Conservation (phyloP, 2,113 vertebrate species). For the Ochotona princeps region DNA sequence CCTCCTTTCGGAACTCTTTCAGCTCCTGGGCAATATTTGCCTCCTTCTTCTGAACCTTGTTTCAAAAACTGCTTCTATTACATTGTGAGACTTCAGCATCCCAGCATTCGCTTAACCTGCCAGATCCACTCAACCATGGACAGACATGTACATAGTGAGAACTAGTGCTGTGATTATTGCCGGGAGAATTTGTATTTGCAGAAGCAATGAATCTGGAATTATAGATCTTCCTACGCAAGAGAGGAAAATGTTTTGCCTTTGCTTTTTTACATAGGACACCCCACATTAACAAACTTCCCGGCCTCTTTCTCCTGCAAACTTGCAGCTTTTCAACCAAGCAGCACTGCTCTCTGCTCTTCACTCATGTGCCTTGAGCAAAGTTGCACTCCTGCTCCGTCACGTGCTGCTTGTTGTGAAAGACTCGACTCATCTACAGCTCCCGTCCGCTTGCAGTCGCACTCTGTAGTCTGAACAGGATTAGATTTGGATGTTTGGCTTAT, state of each 20-base stretch:
- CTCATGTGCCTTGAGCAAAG: constrained; percentile 1
- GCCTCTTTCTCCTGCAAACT: background rate
- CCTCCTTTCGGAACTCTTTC: background rate
- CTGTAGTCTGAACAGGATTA: background rate
- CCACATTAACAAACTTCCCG: background rate
- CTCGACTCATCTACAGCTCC: background rate
- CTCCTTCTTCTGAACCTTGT: background rate
- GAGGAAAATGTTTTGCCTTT: background rate
- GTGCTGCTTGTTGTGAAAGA: background rate
- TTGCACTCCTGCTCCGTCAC: background rate
- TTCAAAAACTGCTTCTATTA: background rate
- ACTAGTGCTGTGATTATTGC: background rate
- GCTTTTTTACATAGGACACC: background rate
- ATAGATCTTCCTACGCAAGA: background rate
- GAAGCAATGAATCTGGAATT: background rate
- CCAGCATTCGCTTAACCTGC: background rate
- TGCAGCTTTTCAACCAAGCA: background rate
- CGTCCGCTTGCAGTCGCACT: background rate
- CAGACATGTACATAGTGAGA: background rate
- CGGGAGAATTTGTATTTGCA: background rate
- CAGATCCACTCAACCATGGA: background rate
- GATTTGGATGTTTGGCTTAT: constrained; percentile 6
- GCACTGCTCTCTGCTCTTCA: background rate
- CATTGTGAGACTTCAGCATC: background rate
- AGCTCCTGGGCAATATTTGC: background rate